These are phyloP conservation scores for Synergus itoensis DNA, from an alignment of 2,888 invertebrate species.

Conservation along the genomic window DNA sequence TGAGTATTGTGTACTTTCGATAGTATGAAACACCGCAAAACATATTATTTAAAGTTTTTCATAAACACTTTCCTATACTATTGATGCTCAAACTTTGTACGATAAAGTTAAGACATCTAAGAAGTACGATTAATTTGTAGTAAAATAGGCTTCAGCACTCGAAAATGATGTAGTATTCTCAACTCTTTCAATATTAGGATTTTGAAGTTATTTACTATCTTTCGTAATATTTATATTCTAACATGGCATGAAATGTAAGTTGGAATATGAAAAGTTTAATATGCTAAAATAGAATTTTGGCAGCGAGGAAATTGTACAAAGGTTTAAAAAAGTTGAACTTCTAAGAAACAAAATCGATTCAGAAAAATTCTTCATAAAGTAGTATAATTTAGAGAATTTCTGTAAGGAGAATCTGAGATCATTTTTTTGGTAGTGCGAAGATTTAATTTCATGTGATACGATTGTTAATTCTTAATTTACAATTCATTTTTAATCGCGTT, in stretches of 20 bases:
- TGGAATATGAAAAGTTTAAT: background rate
- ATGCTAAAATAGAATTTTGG: constrained; percentile 10
- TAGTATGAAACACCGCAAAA: background rate
- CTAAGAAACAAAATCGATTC: background rate
- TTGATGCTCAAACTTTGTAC: constrained; percentile 66
- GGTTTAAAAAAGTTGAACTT: background rate
- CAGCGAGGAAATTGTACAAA: constrained; percentile 20
- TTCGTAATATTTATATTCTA: background rate
- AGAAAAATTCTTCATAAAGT: background rate
- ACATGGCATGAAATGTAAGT: background rate
- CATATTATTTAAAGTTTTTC: constrained; percentile 11
- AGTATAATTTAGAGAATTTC: background rate
- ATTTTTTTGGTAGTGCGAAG: background rate
- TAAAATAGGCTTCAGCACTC: constrained; percentile 55
- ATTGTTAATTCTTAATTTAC: constrained; percentile 18
- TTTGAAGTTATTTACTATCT: constrained; percentile 5
- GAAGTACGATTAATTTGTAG: constrained; percentile 50
- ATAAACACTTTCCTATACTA: constrained; percentile 58
- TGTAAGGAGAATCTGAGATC: background rate
- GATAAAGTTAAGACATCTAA: constrained; percentile 41
- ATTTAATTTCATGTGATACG: background rate
- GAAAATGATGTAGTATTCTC: background rate
- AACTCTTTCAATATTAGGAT: constrained; percentile 5
- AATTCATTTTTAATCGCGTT: background rate
- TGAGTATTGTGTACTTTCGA: background rate